phyloP scores from a whole-genome alignment of 2,888 invertebrate species.

The Apamea crenata region DNA sequence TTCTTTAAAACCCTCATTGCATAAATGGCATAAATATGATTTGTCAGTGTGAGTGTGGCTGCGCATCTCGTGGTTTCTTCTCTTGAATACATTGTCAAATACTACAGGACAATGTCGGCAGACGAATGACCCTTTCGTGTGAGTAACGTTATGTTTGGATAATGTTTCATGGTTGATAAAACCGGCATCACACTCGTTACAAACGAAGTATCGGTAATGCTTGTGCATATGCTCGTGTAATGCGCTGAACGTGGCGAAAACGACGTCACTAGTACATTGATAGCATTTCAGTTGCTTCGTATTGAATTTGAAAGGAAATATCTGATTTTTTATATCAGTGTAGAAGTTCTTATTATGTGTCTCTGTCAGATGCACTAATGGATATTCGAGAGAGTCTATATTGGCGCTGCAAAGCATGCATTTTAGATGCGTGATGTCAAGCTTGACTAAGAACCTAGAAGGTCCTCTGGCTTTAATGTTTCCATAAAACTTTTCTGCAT shows the following conservation, averaged over 20 bases:
- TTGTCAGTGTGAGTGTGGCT: slow-evolving; percentile 68
- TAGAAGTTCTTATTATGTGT: slow-evolving; percentile 57
- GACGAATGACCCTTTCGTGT: slow-evolving; percentile 73
- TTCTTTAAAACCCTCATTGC: slow-evolving; percentile 71
- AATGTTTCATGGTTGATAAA: slow-evolving; percentile 74
- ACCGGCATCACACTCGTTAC: slow-evolving; percentile 76
- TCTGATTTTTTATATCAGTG: slow-evolving; percentile 67
- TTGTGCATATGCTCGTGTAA: slow-evolving; percentile 75
- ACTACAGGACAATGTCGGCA: slow-evolving; percentile 80
- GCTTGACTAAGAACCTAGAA: slow-evolving; percentile 43
- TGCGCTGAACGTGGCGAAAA: slow-evolving; percentile 65
- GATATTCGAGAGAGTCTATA: slow-evolving; percentile 51
- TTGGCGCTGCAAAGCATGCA: slow-evolving; percentile 60
- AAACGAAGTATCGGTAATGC: slow-evolving; percentile 79
- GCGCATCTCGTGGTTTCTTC: slow-evolving; percentile 81
- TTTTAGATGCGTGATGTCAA: slow-evolving; percentile 48
- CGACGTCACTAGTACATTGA: slow-evolving; percentile 48
- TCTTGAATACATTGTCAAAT: slow-evolving; percentile 81
- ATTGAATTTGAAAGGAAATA: slow-evolving; percentile 66
- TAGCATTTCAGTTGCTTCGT: slow-evolving; percentile 55
- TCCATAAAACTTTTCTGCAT: slow-evolving; percentile 35
- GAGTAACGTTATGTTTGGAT: slow-evolving; percentile 70
- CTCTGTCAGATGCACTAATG: slow-evolving; percentile 53
- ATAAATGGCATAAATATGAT: slow-evolving; percentile 71
- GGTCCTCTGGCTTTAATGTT: slow-evolving; percentile 38